Percentiles rank a stretch among this genome's conserved stretches.
These are phyloP conservation scores for Zaprionus lachaisei DNA, from an alignment of 1,140 invertebrate species.

Conservation along the genomic window DNA sequence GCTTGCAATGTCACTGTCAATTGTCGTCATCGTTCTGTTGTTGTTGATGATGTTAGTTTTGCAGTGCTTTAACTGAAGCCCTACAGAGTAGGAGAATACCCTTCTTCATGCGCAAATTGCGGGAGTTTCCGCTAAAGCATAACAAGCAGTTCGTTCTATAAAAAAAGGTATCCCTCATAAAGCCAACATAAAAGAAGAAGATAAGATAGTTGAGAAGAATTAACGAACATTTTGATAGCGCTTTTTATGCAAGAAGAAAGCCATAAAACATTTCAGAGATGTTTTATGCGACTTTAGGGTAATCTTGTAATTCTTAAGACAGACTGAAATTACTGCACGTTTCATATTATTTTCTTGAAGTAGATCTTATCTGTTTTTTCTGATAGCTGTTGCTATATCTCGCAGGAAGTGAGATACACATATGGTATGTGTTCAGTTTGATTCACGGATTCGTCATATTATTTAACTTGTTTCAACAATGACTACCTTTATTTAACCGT, in stretches of 20 bases:
- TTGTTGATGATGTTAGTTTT: slow-evolving; percentile 33
- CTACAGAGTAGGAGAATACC: slow-evolving; percentile 44
- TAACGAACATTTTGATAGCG: not conserved
- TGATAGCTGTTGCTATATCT: not conserved
- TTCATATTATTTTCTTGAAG: not conserved
- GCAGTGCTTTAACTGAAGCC: slow-evolving; percentile 52
- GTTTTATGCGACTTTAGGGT: not conserved
- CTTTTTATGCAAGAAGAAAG: not conserved
- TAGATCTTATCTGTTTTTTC: not conserved
- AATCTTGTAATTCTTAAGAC: not conserved
- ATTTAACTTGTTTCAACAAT: slow-evolving; percentile 19
- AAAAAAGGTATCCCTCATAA: no score
- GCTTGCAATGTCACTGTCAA: slow-evolving; percentile 73
- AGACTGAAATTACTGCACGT: slow-evolving; percentile 3
- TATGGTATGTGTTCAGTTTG: not conserved
- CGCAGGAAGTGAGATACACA: slow-evolving; percentile 14
- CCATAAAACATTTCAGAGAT: not conserved
- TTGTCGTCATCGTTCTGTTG: slow-evolving; percentile 26
- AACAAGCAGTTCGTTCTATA: no score
- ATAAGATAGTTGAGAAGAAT: slow-evolving; percentile 2
- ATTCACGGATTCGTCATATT: slow-evolving; percentile 21
- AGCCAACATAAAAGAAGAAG: not conserved
- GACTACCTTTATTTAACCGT: not conserved
- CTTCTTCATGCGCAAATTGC: not conserved
- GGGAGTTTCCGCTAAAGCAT: not conserved